Evolutionary conservation across 2,113 vertebrate species (phyloP), one percentile per base, ranked within the genome.

Genomic region (Stigmatopora argus): DNA sequence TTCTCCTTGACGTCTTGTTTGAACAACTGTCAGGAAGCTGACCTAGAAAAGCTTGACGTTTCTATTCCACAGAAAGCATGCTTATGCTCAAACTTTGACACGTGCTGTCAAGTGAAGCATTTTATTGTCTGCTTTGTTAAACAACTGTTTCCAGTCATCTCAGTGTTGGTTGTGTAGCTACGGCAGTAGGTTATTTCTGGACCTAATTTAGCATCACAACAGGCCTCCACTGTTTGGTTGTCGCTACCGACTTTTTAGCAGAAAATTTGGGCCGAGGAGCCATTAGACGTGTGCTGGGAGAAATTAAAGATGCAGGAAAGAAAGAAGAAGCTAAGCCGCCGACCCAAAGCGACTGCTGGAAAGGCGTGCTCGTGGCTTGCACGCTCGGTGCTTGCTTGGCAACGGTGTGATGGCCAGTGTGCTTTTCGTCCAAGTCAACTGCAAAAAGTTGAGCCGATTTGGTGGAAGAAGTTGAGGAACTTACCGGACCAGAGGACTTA

Each of bases 241-340:
- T 71, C 79, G 89, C 87, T 1, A 89, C 90, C 62, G 93, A 90
- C 86, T 94, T 98, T 92, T 94, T 99, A 67, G 97, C 97, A 66
- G 94, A 97, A 87, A 98, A 99, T 74, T 91, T 98, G 74, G 97
- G 97, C 86, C 90, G 91, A 0, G 96, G 96, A 79, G 95, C 93
- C 84, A 93, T 87, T 80, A 92, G 92, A 77, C 90, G 87, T 65
- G 90, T n/a, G 82, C 81, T 69, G 85, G 82, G 78, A 73, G 90
- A 91, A 90, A 93, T 94, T 17, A 92, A 88, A 72, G 92, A 92
- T 21, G 89, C 84, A 12, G 93, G 90, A 62, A 88, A 87, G 66
- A 79, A 84, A 70, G 86, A 80, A 60, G 62, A 44, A 73, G 76
- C 85, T 67, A 89, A 89, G 38, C 73, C 82, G 62, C 66, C 77